Base-by-base conservation (phyloP, 2,113 vertebrate species). In the Syngnathoides biaculeatus region DNA sequence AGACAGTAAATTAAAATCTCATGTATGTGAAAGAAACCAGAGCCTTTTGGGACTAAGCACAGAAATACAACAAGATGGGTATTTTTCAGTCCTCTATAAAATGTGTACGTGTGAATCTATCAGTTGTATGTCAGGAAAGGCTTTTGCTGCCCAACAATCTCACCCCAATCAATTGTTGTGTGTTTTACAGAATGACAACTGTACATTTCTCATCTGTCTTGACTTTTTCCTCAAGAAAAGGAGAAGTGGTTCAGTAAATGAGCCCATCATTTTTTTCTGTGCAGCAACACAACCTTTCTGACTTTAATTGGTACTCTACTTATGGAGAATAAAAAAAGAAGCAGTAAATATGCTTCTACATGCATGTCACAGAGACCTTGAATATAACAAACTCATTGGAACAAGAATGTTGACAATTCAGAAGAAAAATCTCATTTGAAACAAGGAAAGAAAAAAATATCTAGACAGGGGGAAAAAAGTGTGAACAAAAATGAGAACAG, bases 231-330 rank as follows among this genome's bases (percentile, higher is more conserved):
- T 81, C 73, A 74, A 71, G 75, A 81, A 67, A 74, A 55, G 77
- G 24, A 15, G 68, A 81, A 84, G 63, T 67, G 60, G 40, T 56
- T 39, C 70, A 70, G 74, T 78, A 87, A 86, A 87, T 86, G 74
- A 87, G 82, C 58, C 72, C 26, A 22, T 65, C 30, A 73, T 84
- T 79, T 65, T 50, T 22, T 52, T 8, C 30, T 84, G 52, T 70
- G 62, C 69, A 71, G 64, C 24, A 70, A 82, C 75, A 88, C 79
- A 86, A 86, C 76, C 65, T 76, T 69, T 62, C 52, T 59, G 43
- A 65, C 66, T 78, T 86, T 90, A 90, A 92, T 86, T 88, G 86
- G 82, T 75, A 68, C 73, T 72, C 71, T 60, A 72, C 81, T 85
- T 77, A 71, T 75, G 39, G 68, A 7, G 76, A 83, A 78, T 78